phyloP scores from a whole-genome alignment of 2,888 invertebrate genomes.

The Andrena dorsata region DNA sequence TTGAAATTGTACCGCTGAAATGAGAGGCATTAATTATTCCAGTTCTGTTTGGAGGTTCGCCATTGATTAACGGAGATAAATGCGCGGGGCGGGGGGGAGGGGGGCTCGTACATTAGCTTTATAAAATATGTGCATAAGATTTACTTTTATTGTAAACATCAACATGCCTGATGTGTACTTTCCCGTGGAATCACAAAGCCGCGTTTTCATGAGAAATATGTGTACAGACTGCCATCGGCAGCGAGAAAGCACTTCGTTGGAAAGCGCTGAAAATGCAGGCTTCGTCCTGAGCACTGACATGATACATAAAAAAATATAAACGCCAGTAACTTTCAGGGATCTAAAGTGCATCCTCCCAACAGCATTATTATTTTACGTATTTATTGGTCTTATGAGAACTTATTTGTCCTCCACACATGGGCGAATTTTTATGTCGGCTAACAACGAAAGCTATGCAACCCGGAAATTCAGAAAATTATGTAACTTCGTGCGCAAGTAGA shows the following conservation, averaged over 20 bases:
- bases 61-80: not conserved
- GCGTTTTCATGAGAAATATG: not conserved
- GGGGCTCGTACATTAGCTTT: not conserved
- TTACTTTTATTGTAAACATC: not conserved
- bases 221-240: not conserved
- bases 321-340: not conserved
- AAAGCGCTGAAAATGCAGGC: not conserved
- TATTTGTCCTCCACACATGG: no score
- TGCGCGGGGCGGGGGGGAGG: no score
- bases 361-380: no score
- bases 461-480: no score
- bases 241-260: conserved; percentile 3
- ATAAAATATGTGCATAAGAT: not conserved
- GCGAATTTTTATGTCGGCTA: no score
- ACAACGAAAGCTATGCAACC: no score
- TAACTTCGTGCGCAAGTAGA: no score
- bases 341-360: no score
- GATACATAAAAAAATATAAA: not conserved
- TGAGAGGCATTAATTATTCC: not conserved
- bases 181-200: not conserved
- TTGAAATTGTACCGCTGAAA: not conserved
- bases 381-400: no score
- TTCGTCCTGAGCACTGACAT: not conserved
- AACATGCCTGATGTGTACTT: not conserved
- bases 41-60: not conserved